phyloP scores from a whole-genome alignment of 2,888 invertebrate genomes.

The Noctua pronuba region DNA sequence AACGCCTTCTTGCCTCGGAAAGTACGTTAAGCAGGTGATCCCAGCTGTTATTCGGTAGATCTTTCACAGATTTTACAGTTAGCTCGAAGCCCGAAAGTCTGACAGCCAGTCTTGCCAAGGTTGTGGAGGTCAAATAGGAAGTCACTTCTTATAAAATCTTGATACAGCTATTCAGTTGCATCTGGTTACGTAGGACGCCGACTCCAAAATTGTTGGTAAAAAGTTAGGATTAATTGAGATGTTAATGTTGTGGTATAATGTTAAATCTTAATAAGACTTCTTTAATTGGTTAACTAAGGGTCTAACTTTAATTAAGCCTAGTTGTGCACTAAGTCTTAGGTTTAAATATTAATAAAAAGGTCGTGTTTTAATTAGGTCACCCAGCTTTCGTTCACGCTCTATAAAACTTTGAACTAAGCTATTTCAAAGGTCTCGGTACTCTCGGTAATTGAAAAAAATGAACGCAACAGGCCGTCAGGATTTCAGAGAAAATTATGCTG shows the following conservation, averaged over 20 bases:
- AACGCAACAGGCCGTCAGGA: background rate
- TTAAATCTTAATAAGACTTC: background rate
- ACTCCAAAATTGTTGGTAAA: background rate
- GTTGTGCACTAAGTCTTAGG: background rate
- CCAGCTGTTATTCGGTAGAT: background rate
- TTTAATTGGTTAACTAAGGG: background rate
- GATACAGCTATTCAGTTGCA: background rate
- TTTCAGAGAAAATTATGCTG: background rate
- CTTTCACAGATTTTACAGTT: background rate
- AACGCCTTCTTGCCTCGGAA: background rate
- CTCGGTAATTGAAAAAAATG: background rate
- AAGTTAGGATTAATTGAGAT: background rate
- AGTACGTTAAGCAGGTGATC: background rate
- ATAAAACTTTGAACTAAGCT: constrained; percentile 22
- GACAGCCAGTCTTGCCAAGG: background rate
- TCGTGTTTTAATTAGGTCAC: constrained; percentile 7
- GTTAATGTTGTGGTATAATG: background rate
- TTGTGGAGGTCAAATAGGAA: background rate
- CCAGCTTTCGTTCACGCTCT: constrained; percentile 9
- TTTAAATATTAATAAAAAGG: constrained; percentile 16
- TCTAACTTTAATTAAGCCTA: background rate
- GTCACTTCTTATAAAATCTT: background rate
- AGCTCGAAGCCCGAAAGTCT: background rate
- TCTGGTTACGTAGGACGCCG: background rate
- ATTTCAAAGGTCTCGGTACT: constrained; percentile 9